Percentiles rank a stretch among this genome's conserved stretches.
phyloP scores from a whole-genome alignment of 1,140 invertebrate genomes.

The Hermetia illucens region DNA sequence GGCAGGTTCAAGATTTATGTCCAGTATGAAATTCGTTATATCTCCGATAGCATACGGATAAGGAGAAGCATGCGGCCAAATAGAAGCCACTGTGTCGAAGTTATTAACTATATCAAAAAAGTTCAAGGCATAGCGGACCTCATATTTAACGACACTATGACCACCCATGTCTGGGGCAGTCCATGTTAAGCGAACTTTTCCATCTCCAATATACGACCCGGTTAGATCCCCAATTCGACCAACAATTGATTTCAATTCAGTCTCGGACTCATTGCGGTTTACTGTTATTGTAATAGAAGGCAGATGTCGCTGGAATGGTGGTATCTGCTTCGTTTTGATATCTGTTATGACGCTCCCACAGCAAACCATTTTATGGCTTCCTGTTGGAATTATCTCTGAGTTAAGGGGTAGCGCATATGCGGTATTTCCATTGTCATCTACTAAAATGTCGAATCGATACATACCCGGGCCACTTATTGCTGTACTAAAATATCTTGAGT shows the following conservation, averaged over 20 bases:
- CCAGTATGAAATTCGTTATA: conserved; percentile 31
- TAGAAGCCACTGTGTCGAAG: conserved; percentile 25
- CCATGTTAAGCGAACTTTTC: conserved; percentile 34
- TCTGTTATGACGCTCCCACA: conserved; percentile 34
- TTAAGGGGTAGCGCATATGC: conserved; percentile 23
- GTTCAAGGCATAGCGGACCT: conserved; percentile 31
- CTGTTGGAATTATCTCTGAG: conserved; percentile 16
- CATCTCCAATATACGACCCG: conserved; percentile 25
- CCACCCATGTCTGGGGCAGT: conserved; percentile 39
- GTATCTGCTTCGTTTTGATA: conserved; percentile 28
- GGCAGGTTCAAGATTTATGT: conserved; percentile 30
- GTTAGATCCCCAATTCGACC: conserved; percentile 35
- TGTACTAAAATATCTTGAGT: conserved; percentile 43
- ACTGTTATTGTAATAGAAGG: conserved; percentile 31
- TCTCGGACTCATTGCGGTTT: conserved; percentile 21
- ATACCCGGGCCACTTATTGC: conserved; percentile 26
- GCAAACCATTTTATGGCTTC: conserved; percentile 24
- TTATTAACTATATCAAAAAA: conserved; percentile 33
- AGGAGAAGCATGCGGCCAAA: conserved; percentile 26
- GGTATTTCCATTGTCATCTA: conserved; percentile 35
- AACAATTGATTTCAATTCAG: conserved; percentile 1
- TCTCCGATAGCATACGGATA: conserved; percentile 29
- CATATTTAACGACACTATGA: conserved; percentile 32
- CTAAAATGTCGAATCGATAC: conserved; percentile 35
- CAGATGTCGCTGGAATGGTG: conserved; percentile 33